Evolutionary conservation across 2,797 vertebrate species (phyloP).

Genomic region (Sebastiscus albofasciatus): DNA sequence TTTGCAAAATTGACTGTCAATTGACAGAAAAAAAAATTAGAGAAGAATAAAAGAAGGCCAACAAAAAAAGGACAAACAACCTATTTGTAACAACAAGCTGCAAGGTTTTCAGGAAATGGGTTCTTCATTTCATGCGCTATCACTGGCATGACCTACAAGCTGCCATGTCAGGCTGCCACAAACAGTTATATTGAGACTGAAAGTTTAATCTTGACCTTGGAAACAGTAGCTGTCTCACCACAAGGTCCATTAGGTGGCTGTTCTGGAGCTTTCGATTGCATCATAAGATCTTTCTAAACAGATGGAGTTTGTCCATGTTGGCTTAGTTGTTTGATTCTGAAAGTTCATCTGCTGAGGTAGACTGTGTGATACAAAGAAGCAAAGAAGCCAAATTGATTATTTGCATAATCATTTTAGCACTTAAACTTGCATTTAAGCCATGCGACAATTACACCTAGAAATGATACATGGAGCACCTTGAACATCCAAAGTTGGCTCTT

Average conservation of each 20-base stretch:
- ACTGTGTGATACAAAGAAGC: no score
- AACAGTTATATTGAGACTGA: background rate
- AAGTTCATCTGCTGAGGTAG: background rate
- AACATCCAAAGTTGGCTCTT: no score
- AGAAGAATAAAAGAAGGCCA: background rate
- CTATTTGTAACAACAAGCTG: background rate
- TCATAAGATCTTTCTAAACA: background rate
- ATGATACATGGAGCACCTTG: accelerated
- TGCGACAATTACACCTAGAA: no score
- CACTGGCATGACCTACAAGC: background rate
- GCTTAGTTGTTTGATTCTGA: background rate
- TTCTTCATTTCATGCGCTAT: no score
- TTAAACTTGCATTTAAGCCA: no score
- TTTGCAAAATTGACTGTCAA: background rate
- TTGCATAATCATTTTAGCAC: accelerated
- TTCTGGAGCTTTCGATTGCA: background rate
- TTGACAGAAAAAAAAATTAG: background rate
- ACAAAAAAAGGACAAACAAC: no score
- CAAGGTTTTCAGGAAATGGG: background rate
- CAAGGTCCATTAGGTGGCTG: background rate
- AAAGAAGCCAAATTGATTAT: no score
- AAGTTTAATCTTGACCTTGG: background rate
- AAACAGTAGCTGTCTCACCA: no score
- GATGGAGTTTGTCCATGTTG: background rate
- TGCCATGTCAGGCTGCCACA: background rate